Evolutionary conservation across 2,113 vertebrate species (phyloP).

Genomic region (Mus musculus): GRCm39 chr4:102018001-102018500

Average conservation of each 20-base stretch:
- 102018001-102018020: not conserved
- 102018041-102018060: conserved; percentile 12
- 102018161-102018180: not conserved
- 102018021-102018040: not conserved
- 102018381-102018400: not conserved
- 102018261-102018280: not conserved
- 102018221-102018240: not conserved
- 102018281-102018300: not conserved
- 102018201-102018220: not conserved
- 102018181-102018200: not conserved
- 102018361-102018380: not conserved
- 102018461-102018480: no score
- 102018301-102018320: not conserved
- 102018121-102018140: not conserved
- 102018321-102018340: not conserved
- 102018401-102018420: not conserved
- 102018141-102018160: not conserved
- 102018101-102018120: not conserved
- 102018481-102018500: no score
- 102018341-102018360: not conserved
- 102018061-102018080: not conserved
- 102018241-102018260: not conserved
- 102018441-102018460: no score
- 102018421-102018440: no score
- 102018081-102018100: not conserved